Percentiles rank a stretch among this genome's conserved stretches.
These are phyloP conservation scores for Lysandra bellargus DNA, from an alignment of 2,888 invertebrate genomes.

Conservation along the genomic window DNA sequence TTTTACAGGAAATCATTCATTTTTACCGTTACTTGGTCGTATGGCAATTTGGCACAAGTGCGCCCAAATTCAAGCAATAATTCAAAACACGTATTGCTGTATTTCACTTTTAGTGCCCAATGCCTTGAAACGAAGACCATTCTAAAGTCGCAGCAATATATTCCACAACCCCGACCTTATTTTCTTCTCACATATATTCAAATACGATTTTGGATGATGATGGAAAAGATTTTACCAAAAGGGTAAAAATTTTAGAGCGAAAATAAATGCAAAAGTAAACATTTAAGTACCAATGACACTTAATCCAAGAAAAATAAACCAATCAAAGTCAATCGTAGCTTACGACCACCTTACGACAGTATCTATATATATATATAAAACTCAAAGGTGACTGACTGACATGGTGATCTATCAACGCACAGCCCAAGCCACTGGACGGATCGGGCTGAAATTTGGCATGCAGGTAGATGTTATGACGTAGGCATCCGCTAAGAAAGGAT, in stretches of 20 bases:
- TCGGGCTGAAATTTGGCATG: too few relatives aligned
- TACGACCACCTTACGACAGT: too few relatives aligned
- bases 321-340: too few relatives aligned
- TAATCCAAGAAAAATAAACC: too few relatives aligned
- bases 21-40: not conserved
- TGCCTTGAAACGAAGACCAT: conserved; percentile 7
- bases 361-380: too few relatives aligned
- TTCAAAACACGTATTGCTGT: not conserved
- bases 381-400: too few relatives aligned
- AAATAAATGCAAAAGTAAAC: not conserved
- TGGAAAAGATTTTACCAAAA: not conserved
- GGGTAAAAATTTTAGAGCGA: not conserved
- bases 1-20: not conserved
- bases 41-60: conserved; percentile 17
- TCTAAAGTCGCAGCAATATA: not conserved
- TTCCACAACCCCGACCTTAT: not conserved
- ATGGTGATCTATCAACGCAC: too few relatives aligned
- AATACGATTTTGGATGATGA: not conserved
- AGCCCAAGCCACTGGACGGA: too few relatives aligned
- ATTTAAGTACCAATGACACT: not conserved
- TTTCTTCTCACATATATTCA: not conserved
- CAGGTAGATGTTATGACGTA: too few relatives aligned
- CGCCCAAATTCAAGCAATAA: not conserved
- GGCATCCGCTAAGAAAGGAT: too few relatives aligned
- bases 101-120: conserved; percentile 9